Evolutionary conservation across 2,113 vertebrate genomes (phyloP), one percentile per base, ranked within the genome.

Genomic region (Cephalopterus ornatus): DNA sequence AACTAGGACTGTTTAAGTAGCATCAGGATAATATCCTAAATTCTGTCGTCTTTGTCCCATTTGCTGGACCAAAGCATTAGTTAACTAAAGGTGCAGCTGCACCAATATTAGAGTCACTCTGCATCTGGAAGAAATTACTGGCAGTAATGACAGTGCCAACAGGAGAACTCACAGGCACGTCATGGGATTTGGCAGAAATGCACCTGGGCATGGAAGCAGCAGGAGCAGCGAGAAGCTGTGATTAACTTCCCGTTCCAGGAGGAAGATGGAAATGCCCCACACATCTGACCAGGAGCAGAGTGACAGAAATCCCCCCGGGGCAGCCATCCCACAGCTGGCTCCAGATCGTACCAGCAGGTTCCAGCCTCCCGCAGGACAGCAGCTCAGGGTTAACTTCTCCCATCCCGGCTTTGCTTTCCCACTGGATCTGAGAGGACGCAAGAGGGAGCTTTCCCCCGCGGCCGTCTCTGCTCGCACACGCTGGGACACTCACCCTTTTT

Each of bases 381-480:
- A 49, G 22, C 70, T 42, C 73, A 2, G 35, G 6, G 1, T 23
- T 15, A 6, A 11, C 33, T 5, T 41, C 42, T 33, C 24, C 11
- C 79, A 22, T 5, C 20, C 39, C 2, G 0, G 42, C 32, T 84
- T 26, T 77, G 55, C 73, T 61, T 78, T 81, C 30, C 30, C 87
- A 0, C 28, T 0, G 1, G 2, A 7, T 30, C 4, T 1, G 28
- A 15, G 59, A 39, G 52, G 80, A 63, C 42, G 10, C 26, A 2
- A 39, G 84, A 91, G 44, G 73, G 30, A 89, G 35, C 47, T 33
- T 89, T 21, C 11, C 85, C 71, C 56, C 3, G 0, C 0, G 1
- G 41, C 41, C 46, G 3, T 20, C 41, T 0, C 67, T 0, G 5
- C 47, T 9, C 23, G 0, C 41, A 0, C 33, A 1, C 1, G 1